Conservation (phyloP, 2,113 vertebrate genomes). For the Myotis davidii region DNA sequence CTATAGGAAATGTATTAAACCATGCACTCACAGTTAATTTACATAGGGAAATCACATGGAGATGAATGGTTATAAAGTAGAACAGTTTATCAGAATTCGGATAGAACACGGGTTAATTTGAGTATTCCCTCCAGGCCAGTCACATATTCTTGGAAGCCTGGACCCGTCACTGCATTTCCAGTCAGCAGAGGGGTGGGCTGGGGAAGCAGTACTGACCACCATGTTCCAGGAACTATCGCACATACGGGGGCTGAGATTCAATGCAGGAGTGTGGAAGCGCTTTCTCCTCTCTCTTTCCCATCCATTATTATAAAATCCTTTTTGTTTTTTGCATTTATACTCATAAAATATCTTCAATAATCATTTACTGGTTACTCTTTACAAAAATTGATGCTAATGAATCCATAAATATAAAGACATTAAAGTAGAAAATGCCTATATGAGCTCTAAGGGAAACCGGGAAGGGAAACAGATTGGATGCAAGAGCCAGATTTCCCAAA, state of each 20-base stretch:
- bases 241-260: not conserved
- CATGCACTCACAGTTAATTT: not conserved
- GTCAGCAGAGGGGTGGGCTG: not conserved
- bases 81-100: not conserved
- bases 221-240: conserved; percentile 57
- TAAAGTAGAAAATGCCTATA: not conserved
- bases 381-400: conserved; percentile 60
- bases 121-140: not conserved
- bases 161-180: conserved; percentile 13
- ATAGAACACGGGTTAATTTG: not conserved
- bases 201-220: not conserved
- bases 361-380: conserved; percentile 44
- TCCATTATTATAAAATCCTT: conserved; percentile 42
- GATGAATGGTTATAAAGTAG: conserved; percentile 10
- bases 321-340: conserved; percentile 27
- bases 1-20: not conserved
- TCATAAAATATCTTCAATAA: conserved; percentile 55
- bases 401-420: conserved; percentile 44
- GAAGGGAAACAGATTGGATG: not conserved
- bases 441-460: conserved; percentile 20
- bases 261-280: not conserved
- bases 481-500: not conserved
- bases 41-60: not conserved
- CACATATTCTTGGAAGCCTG: conserved; percentile 43
- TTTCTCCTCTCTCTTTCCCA: not conserved